Base-by-base conservation (phyloP, 2,797 vertebrate species). In the Telmatherina bonti region DNA sequence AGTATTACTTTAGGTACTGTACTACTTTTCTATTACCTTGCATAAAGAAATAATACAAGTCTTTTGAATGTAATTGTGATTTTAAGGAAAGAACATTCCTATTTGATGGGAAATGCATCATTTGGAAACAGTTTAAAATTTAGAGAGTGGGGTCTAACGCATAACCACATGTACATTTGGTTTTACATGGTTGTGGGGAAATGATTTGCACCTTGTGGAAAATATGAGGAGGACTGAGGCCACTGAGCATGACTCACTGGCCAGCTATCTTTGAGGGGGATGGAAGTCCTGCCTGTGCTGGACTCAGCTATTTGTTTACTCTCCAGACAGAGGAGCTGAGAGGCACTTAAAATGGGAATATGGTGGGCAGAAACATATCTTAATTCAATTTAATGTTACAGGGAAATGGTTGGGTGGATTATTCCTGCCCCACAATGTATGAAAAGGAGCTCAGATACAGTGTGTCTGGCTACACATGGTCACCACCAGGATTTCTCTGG, bases 151-250 rank as follows among this genome's bases (percentile, higher is more conserved):
- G 62, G 85, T 41, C 75, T 67, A 36, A 72, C 56, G 81, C 52
- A 41, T 41, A 70, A 86, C 81, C 86, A 82, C 86, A 87, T 89
- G 77, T 85, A 81, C 81, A 83, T 89, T 82, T 67, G 72, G 68
- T 89, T 91, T 88, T 89, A 88, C 85, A 84, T 82, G 82, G 83
- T 77, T 85, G 76, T 68, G 75, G 79, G 78, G 84, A 89, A 93
- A 91, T 91, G 58, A 92, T 91, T 93, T 93, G 82, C 87, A 90
- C 89, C 88, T 86, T 89, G 87, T 93, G 93, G 93, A 94, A 94
- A 93, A 93, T 88, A 77, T 93, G 92, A 91, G 91, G 82, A 88
- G 88, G 65, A 59, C 69, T 74, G 86, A 81, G 82, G 79, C 81
- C 82, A 74, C 76, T 51, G 83, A 85, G 87, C 78, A 85, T 95